A percentile compares a stretch with the other conserved stretches of the same genome.
phyloP scores from a whole-genome alignment of 53 echinoderm and acorn worm species.

The Arbacia lixula region DNA sequence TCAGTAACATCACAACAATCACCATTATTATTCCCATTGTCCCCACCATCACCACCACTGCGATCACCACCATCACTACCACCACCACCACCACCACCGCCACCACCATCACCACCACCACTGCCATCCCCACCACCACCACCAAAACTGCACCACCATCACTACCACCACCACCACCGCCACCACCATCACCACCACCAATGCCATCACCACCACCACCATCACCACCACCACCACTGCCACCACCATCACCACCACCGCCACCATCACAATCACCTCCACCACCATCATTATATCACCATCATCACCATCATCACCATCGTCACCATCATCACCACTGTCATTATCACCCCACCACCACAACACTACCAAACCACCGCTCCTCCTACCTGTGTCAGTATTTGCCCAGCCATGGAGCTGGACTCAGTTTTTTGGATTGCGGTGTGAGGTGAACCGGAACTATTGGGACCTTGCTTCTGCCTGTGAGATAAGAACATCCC shows the following conservation, averaged over 20 bases:
- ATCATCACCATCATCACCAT: background rate
- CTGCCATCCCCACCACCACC: no score
- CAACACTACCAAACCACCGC: background rate
- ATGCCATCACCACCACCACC: background rate
- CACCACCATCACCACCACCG: background rate
- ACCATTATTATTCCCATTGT: no score
- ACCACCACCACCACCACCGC: no score
- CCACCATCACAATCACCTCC: background rate
- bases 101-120: no score
- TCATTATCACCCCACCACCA: background rate
- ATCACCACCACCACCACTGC: background rate
- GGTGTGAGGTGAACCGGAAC: constrained; percentile 24
- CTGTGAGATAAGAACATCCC: background rate
- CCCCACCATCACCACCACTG: no score
- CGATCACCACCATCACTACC: no score
- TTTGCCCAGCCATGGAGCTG: constrained; percentile 10
- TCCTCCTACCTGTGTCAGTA: constrained; percentile 14
- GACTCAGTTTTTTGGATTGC: constrained; percentile 43
- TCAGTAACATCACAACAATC: no score
- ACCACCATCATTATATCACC: background rate
- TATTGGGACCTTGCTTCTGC: background rate
- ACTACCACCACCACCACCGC: background rate
- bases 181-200: background rate
- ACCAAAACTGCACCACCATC: no score
- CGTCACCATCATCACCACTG: background rate